Conservation (phyloP, 2,113 vertebrate genomes). For the Monarcha castaneiventris region DNA sequence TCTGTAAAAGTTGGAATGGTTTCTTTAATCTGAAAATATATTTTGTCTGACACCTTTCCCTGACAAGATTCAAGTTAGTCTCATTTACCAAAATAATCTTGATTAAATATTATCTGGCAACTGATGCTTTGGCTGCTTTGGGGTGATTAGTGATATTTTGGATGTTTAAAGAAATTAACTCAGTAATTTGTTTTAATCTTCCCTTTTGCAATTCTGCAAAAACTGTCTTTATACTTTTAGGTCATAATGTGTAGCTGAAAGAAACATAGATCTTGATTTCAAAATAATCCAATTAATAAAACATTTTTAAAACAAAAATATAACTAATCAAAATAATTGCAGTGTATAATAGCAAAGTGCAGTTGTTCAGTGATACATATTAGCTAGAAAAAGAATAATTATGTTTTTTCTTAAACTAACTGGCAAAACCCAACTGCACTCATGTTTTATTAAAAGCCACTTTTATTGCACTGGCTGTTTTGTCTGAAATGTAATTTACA, state of each 20-base stretch:
- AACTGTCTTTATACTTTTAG: neutral
- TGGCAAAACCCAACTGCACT: conserved; percentile 64
- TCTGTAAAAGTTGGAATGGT: neutral
- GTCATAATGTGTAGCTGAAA: neutral
- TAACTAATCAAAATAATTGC: conserved; percentile 33
- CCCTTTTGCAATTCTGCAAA: neutral
- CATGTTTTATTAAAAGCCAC: conserved; percentile 75
- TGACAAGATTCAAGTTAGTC: neutral
- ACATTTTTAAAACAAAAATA: conserved; percentile 22
- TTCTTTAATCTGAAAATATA: neutral
- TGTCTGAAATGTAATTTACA: conserved; percentile 73
- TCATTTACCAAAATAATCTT: neutral
- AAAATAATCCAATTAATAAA: conserved; percentile 41
- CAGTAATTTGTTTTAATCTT: conserved; percentile 4
- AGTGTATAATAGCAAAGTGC: neutral
- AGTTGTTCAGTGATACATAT: conserved; percentile 45
- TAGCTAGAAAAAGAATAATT: conserved; percentile 66
- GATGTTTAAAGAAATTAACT: neutral
- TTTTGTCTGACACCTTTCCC: neutral
- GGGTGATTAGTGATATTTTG: neutral
- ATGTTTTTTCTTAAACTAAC: conserved; percentile 65
- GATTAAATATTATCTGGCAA: neutral
- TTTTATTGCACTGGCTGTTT: conserved; percentile 66
- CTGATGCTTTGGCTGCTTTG: neutral
- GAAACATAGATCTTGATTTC: neutral